Base-by-base conservation (phyloP, 1,140 invertebrate species). In the Drosophila murphyi region DNA sequence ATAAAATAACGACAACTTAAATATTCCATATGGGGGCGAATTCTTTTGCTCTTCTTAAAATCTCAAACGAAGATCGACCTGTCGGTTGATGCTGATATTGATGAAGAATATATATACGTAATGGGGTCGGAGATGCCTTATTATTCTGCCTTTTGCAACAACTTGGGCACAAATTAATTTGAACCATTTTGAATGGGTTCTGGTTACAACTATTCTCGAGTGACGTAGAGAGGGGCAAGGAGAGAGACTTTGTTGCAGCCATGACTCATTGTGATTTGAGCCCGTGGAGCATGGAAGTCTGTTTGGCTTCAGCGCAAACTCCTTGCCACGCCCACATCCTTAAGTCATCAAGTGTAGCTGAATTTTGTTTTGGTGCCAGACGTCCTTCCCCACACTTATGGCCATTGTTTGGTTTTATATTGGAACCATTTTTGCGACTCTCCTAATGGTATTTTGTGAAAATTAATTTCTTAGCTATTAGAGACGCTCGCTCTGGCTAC, bases 391-490 rank as follows among this genome's bases (percentile, higher is more conserved):
- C n/a, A 35, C 67, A 75, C 63, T 78, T 70, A 77, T 88, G 76
- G 69, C 69, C 80, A 88, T 87, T 87, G 82, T 87, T 87, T 87
- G 83, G 82, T 87, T 87, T 88, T 88, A 82, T 88, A 88, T 87
- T 87, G 82, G 79, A 73, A 82, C 65, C 79, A 87, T 87, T 87
- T 88, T 88, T 87, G 83, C 83, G 83, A 87, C 83, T 87, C 83
- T 82, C 83, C 88, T 87, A 87, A 87, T 87, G 83, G 83, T 76
- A 83, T 87, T 87, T 83, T 88, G 76, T 87, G 83, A 88, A 88
- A 87, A 87, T 87, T 87, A 87, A 87, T 87, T 87, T 87, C 83
- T 88, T 88, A 61, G 83, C 83, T 88, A 88, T 87, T 88, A 88
- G 83, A 77, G 76, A 70, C 41, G 60, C 64, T 48, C 34, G 10